Conservation (phyloP, 2,888 invertebrate species). For the Drosophila affinis region DNA sequence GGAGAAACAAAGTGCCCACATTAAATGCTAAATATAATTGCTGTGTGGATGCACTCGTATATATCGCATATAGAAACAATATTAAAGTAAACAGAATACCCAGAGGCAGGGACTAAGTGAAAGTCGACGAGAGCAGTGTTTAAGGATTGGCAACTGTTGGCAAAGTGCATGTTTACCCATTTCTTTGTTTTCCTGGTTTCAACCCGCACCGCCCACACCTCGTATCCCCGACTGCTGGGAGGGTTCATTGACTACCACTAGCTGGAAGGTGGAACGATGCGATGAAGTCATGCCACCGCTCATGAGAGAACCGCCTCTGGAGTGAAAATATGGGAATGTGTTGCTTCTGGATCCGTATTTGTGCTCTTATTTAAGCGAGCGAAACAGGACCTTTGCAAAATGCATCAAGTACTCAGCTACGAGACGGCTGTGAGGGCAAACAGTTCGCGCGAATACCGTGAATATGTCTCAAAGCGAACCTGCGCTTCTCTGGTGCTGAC, state of each 20-base stretch:
- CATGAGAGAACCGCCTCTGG: neutral
- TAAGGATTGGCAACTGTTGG: neutral
- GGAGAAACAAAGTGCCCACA: conserved; percentile 33
- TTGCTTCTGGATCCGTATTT: neutral
- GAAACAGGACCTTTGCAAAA: conserved; percentile 45
- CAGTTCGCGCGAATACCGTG: conserved; percentile 81
- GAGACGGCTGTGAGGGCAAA: conserved; percentile 83
- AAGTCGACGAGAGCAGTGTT: neutral
- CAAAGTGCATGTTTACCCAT: neutral
- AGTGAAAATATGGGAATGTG: neutral
- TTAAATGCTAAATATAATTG: conserved; percentile 23
- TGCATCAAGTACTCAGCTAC: conserved; percentile 84
- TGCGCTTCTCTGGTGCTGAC: conserved; percentile 82
- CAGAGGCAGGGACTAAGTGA: neutral
- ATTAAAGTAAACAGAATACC: conserved; percentile 1
- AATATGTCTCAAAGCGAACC: conserved; percentile 83
- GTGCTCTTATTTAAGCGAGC: neutral
- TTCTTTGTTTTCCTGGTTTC: neutral
- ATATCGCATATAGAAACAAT: conserved; percentile 10
- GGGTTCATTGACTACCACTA: conserved; percentile 45
- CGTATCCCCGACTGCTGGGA: conserved; percentile 19
- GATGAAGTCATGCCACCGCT: conserved; percentile 41
- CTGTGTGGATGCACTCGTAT: conserved; percentile 47
- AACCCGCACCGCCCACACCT: conserved; percentile 2
- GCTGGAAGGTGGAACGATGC: conserved; percentile 18